These are phyloP conservation scores for Zaprionus ornatus DNA, from an alignment of 1,140 invertebrate species.

Conservation along the genomic window DNA sequence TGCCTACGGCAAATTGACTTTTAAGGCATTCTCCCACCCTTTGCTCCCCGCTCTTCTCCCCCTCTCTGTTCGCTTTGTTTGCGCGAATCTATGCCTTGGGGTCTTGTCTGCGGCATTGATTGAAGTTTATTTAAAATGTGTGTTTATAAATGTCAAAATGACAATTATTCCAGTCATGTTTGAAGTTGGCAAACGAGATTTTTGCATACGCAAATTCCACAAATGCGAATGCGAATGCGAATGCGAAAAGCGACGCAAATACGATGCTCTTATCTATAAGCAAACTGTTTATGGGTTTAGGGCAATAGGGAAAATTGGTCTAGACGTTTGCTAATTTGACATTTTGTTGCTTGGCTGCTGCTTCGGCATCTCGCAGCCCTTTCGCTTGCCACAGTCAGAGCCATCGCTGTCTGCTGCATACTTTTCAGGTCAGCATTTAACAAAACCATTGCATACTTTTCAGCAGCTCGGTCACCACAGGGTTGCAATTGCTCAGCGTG, in stretches of 20 bases:
- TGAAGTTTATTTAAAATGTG: conserved; percentile 77
- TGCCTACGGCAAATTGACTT: conserved; percentile 78
- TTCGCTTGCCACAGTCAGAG: neutral
- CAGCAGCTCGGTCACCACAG: neutral
- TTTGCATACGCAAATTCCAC: neutral
- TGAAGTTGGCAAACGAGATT: conserved; percentile 38
- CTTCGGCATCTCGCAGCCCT: too few relatives aligned
- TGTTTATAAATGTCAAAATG: conserved; percentile 78
- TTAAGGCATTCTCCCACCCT: conserved; percentile 58
- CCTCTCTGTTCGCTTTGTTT: conserved; percentile 34
- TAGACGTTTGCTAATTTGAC: conserved; percentile 50
- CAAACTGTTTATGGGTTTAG: conserved; percentile 1
- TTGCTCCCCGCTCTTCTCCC: neutral
- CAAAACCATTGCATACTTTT: conserved; percentile 4
- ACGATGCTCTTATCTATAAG: neutral
- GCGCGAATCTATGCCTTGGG: conserved; percentile 45
- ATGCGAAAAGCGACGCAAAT: neutral
- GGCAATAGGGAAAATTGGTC: conserved; percentile 63
- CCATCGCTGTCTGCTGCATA: neutral
- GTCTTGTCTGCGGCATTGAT: conserved; percentile 56
- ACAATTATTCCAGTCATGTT: conserved; percentile 63
- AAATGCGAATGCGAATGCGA: neutral
- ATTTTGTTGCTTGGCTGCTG: conserved; percentile 13
- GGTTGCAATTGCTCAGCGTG: conserved; percentile 6
- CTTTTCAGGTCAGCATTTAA: neutral